These are phyloP conservation scores for Thamnophis sirtalis DNA, from an alignment of 2,113 vertebrate genomes.

Conservation along the genomic window DNA sequence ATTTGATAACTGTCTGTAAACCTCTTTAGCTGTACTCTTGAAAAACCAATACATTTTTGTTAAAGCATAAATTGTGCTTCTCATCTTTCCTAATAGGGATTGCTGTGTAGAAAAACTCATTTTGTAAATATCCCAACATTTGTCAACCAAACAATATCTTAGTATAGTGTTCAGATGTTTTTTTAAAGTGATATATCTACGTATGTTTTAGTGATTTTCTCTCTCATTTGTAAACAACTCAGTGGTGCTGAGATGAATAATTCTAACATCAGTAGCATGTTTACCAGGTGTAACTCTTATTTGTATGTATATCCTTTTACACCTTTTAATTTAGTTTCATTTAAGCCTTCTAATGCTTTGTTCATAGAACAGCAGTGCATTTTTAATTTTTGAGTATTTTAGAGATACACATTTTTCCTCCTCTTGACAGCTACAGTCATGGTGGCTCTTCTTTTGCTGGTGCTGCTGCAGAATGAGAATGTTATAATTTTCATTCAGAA, in stretches of 20 bases:
- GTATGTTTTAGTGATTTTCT: not conserved
- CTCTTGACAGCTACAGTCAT: not conserved
- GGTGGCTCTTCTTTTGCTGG: not conserved
- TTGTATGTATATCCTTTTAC: not conserved
- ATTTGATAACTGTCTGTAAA: not conserved
- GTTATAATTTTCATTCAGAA: not conserved
- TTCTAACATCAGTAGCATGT: not conserved
- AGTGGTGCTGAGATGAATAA: not conserved
- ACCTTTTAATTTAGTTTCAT: not conserved
- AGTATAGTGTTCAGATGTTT: not conserved
- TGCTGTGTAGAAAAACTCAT: not conserved
- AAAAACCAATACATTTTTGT: not conserved
- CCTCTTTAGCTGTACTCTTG: not conserved
- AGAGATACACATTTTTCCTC: not conserved
- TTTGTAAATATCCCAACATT: not conserved
- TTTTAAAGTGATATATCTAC: not conserved
- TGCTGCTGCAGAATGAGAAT: not conserved
- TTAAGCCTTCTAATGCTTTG: not conserved
- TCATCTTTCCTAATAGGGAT: not conserved
- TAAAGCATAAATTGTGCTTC: not conserved
- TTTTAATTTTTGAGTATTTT: not conserved
- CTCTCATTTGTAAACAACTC: not conserved
- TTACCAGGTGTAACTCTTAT: not conserved
- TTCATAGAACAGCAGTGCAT: not conserved
- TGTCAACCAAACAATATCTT: not conserved